These are phyloP conservation scores for Sebastes iracundus DNA, from an alignment of 2,797 vertebrate genomes.

Conservation along the genomic window DNA sequence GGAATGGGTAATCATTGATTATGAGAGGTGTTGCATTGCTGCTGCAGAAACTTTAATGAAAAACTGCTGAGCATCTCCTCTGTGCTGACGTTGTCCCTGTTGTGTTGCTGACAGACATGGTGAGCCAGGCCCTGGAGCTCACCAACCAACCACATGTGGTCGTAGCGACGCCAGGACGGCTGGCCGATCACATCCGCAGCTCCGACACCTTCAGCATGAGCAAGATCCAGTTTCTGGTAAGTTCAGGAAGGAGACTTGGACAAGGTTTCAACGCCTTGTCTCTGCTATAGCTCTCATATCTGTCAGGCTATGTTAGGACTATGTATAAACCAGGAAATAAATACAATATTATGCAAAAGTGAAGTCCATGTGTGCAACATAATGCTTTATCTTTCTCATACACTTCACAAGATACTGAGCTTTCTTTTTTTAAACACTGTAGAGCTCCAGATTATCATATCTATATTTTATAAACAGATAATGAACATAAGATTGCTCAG, in stretches of 20 bases:
- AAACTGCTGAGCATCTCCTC: background rate
- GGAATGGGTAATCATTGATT: constrained; percentile 88
- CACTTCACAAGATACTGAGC: background rate
- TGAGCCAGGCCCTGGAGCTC: constrained; percentile 89
- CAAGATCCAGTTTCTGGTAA: constrained; percentile 90
- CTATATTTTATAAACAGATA: background rate
- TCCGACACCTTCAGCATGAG: constrained; percentile 90
- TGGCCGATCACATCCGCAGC: constrained; percentile 94
- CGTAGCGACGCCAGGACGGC: constrained; percentile 91
- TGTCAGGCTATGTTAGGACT: background rate
- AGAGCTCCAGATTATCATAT: background rate
- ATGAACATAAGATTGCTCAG: background rate
- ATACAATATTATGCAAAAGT: background rate
- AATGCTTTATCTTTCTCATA: background rate
- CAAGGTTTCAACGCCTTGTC: background rate
- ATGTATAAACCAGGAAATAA: background rate
- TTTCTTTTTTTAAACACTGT: background rate
- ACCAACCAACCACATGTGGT: constrained; percentile 92
- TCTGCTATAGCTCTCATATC: background rate
- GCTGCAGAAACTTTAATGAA: background rate
- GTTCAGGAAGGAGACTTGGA: constrained; percentile 18
- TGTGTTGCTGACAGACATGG: constrained; percentile 88
- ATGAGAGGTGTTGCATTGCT: background rate
- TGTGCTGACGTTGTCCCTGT: background rate
- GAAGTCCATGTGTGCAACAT: background rate